Conservation (phyloP, 2,113 vertebrate species). For the zebrafish (Danio rerio) region DNA sequence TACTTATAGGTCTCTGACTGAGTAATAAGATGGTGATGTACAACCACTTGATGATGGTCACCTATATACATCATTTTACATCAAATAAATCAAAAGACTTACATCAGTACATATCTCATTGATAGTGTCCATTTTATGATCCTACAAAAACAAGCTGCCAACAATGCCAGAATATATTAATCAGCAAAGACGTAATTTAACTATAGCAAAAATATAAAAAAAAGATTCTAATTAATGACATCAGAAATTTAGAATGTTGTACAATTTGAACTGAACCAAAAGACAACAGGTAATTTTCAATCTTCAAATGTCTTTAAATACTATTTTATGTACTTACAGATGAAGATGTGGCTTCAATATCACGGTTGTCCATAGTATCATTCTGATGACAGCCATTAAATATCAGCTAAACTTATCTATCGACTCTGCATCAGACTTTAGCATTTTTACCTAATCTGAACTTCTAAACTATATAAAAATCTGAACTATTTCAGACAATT, state of each 20-base stretch:
- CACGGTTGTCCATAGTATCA: slow-evolving; percentile 43
- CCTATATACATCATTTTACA: too few relatives aligned
- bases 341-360: slow-evolving; percentile 49
- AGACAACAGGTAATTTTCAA: neutral
- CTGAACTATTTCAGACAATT: slow-evolving; percentile 4
- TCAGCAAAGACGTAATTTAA: too few relatives aligned
- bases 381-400: slow-evolving; percentile 40
- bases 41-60: too few relatives aligned
- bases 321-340: slow-evolving; percentile 64
- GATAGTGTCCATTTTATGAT: neutral
- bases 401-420: slow-evolving; percentile 61
- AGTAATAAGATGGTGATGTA: too few relatives aligned
- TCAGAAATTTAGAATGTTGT: slow-evolving; percentile 9
- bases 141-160: neutral
- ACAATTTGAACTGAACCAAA: neutral
- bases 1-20: too few relatives aligned
- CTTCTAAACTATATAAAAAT: too few relatives aligned
- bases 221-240: neutral
- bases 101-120: neutral
- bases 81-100: neutral
- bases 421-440: neutral
- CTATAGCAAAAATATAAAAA: neutral
- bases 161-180: neutral
- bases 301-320: neutral
- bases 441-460: neutral